Evolutionary conservation across 1,140 invertebrate species (phyloP), one percentile per base, ranked within the genome.

Genomic region (Lucilia sericata): DNA sequence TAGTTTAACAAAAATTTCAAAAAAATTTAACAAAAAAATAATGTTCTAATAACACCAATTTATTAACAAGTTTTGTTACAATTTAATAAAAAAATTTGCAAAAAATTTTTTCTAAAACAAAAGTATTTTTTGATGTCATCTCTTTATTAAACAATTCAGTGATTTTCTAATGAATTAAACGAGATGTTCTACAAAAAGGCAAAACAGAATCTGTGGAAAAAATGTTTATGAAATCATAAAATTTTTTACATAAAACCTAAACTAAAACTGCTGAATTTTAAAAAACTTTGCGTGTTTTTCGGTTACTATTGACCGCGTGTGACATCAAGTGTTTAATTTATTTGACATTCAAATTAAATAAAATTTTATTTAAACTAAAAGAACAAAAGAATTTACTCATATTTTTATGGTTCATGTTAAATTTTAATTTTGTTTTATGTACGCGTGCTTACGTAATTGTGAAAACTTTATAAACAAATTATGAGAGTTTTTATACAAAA

Each of bases 401-500:
- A 25, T 80, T 80, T 30, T 30, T 30, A 30, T 30, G 25, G 25
- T 30, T 30, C 17, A 80, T 21, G 42, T 80, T 49, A 49, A 21
- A 12, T 49, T 51, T 70, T 3, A 10, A 25, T 70, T 25, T 70
- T 5, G 5, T 55, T 55, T 55, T 55, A 5, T 51, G 60, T 42
- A 84, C 76, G 78, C 84, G 83, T 85, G 85, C 86, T 88, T 86
- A 87, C 87, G 86, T 88, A 88, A 87, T 85, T 86, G 80, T 86
- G 74, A 80, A 84, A 82, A 84, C 65, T 70, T 84, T 82, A 51
- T 86, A 83, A 86, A 78, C 51, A 30, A 70, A 70, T 70, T 70
- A 70, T 70, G n/a, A 25, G 7, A 25, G 10, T 42, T 7, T 5
- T n/a, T 55, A 12, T 17, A 55, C 21, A 25, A 70, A 70, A 25